Percentiles rank a stretch among this genome's conserved stretches.
These are phyloP conservation scores for Dendrophyllia cribrosa DNA, from an alignment of 64 coral and sea anemone species.

Conservation along the genomic window DNA sequence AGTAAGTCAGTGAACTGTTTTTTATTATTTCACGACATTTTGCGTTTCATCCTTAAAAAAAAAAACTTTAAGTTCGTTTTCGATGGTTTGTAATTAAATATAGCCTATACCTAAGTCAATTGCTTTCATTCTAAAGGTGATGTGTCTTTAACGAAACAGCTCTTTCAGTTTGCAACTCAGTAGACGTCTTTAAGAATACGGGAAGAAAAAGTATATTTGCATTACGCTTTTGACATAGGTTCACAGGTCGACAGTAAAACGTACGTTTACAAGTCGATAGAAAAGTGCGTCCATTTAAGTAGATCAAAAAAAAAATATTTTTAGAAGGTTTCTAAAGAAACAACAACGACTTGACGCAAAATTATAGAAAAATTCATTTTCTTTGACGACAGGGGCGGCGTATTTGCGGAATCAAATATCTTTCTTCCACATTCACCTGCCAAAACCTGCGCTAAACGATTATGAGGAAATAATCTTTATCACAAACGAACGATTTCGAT, in stretches of 20 bases:
- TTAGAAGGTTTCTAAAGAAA: neutral
- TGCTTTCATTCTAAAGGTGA: neutral
- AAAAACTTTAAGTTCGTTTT: neutral
- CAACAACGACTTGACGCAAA: neutral
- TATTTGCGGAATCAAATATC: neutral
- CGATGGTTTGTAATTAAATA: conserved; percentile 11
- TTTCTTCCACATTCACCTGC: conserved; percentile 2
- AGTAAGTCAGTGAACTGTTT: neutral
- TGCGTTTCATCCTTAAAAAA: neutral
- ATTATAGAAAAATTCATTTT: neutral
- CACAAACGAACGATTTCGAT: neutral
- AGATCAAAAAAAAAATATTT: too few relatives aligned
- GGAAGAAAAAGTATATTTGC: too few relatives aligned
- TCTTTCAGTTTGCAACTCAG: neutral
- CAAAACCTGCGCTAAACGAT: neutral
- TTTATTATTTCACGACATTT: neutral
- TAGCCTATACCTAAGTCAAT: neutral
- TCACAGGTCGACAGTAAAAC: too few relatives aligned
- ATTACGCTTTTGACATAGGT: too few relatives aligned
- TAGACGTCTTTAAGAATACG: too few relatives aligned
- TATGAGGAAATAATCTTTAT: neutral
- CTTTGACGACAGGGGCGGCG: neutral
- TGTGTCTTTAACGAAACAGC: neutral
- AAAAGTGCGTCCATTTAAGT: too few relatives aligned
- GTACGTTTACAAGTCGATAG: too few relatives aligned